Base-by-base conservation (phyloP, 53 echinoderm and acorn worm species). In the Paracentrotus lividus region DNA sequence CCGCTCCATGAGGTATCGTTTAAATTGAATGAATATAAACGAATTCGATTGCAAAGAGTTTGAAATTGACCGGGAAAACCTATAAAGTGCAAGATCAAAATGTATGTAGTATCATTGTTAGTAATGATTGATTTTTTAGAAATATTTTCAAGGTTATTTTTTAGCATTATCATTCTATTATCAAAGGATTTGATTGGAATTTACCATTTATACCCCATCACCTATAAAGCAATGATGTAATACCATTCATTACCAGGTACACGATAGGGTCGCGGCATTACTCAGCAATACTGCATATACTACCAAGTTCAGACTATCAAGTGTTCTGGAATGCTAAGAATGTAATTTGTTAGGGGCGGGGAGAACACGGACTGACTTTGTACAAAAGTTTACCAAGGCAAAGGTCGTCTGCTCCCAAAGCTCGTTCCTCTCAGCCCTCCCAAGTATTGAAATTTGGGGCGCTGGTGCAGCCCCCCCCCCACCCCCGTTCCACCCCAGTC, bases 291-390 rank as follows among this genome's bases (percentile, higher is more conserved):
- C 44, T 47, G 44, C n/a, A 81, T 26, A 47, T 4, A n/a, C 47
- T 45, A 72, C 81, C 81, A 81, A 81, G 81, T 81, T 81, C 81
- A 81, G 81, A 26, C 44, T 81, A 81, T 81, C 44, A 18, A 44
- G 42, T 42, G 44, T 42, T 15, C 1, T 45, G 81, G 81, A 81
- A 81, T 81, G 49, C 81, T 3, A 81, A 27, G 81, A 81, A 81
- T 81, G 45, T 14, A 81, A 81, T 81, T 81, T 81, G 47, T 16
- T 27, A 81, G 81, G 81, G 81, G 81, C 81, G 81, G 81, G 81
- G 81, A 81, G 81, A 81, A 81, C 81, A 81, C 47, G 44, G 81
- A 27, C 24, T 81, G 81, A 81, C 81, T 81, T 81, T 81, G 81
- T 81, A 81, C 81, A 47, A 81, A 21, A 81, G 81, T 81, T 81